Evolutionary conservation across 2,113 vertebrate genomes (phyloP).

Genomic region (Myxocyprinus asiaticus): DNA sequence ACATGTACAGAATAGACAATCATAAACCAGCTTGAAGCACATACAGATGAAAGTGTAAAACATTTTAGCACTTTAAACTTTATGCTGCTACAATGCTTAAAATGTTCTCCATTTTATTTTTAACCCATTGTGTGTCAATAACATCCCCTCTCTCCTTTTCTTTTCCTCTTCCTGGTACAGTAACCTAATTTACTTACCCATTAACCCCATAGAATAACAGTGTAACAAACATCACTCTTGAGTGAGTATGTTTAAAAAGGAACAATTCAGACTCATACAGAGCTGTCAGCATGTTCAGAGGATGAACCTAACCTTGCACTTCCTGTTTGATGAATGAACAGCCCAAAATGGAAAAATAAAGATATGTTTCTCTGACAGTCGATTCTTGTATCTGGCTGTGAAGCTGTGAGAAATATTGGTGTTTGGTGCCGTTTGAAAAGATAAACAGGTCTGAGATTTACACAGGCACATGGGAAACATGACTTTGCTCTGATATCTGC

Average conservation of each 20-base stretch:
- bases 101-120: too few species aligned
- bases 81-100: background rate
- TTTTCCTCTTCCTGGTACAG: too few species aligned
- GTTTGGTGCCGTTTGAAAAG: background rate
- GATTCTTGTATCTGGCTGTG: background rate
- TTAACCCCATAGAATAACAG: too few species aligned
- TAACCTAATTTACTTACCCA: too few species aligned
- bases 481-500: slow-evolving; percentile 9
- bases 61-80: background rate
- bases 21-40: background rate
- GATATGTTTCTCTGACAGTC: background rate
- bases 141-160: too few species aligned
- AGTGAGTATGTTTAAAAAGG: too few species aligned
- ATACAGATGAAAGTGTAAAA: slow-evolving; percentile 10
- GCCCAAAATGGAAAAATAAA: background rate
- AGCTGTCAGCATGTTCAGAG: background rate
- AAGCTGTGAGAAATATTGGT: background rate
- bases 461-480: background rate
- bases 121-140: too few species aligned
- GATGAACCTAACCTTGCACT: slow-evolving; percentile 45
- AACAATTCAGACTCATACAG: too few species aligned
- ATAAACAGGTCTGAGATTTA: background rate
- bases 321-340: slow-evolving; percentile 57
- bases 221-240: too few species aligned
- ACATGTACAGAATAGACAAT: background rate